These are phyloP conservation scores for Acanthurus leucopareius DNA, from an alignment of 2,797 vertebrate genomes.

Conservation along the genomic window DNA sequence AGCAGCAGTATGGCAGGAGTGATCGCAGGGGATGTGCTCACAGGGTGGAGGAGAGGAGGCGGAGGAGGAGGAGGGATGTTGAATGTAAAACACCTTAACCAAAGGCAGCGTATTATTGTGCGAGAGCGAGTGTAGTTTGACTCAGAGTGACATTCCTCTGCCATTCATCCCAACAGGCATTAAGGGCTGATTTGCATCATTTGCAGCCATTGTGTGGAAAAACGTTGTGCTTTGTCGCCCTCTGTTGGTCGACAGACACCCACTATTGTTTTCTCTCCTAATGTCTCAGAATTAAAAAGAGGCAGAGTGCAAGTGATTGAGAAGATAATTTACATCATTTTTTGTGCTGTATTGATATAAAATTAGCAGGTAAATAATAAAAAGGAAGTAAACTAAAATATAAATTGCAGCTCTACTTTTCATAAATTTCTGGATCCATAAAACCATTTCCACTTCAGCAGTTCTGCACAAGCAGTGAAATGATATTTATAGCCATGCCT, in stretches of 20 bases:
- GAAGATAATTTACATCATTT: too few species aligned
- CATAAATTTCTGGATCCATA: too few species aligned
- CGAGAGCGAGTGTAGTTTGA: conserved; percentile 30
- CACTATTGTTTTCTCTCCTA: conserved; percentile 14
- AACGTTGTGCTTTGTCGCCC: conserved; percentile 55
- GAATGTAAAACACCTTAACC: conserved; percentile 57
- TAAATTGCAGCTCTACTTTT: not conserved
- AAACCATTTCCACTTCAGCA: too few species aligned
- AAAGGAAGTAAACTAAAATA: not conserved
- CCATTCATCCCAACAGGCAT: conserved; percentile 45
- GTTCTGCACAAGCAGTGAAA: too few species aligned
- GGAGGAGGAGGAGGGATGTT: conserved; percentile 31
- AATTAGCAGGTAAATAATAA: too few species aligned
- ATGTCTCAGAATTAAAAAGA: not conserved
- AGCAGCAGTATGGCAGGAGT: conserved; percentile 29
- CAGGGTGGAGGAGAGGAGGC: conserved; percentile 23
- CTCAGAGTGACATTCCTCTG: conserved; percentile 36
- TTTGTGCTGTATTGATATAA: not conserved
- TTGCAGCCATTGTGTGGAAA: not conserved
- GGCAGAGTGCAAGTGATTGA: not conserved
- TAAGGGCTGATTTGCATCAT: conserved; percentile 39
- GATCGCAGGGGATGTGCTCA: conserved; percentile 63
- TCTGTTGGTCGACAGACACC: conserved; percentile 65
- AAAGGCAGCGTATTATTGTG: conserved; percentile 39
- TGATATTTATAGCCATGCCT: too few species aligned